Conservation (phyloP, 2,888 invertebrate species). For the Holacanthella duospinosa region DNA sequence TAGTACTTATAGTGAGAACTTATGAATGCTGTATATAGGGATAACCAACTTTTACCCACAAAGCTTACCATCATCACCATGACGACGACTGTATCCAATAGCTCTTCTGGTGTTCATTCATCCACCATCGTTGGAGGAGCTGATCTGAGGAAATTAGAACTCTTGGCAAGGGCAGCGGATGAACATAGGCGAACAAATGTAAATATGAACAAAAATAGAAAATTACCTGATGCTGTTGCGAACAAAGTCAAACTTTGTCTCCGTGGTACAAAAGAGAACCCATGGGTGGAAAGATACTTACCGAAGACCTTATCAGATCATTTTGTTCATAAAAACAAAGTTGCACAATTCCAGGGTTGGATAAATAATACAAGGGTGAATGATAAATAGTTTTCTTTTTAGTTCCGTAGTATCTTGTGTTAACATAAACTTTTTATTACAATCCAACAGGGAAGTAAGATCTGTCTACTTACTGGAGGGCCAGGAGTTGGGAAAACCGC, state of each 20-base stretch:
- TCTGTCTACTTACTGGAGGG: constrained; percentile 67
- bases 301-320: constrained; percentile 53
- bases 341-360: constrained; percentile 63
- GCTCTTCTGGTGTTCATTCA: neutral
- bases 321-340: constrained; percentile 63
- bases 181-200: neutral
- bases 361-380: constrained; percentile 40
- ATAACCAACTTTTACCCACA: no score
- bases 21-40: no score
- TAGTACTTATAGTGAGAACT: no score
- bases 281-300: constrained; percentile 43
- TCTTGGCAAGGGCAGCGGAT: constrained; percentile 3
- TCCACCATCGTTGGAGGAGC: neutral
- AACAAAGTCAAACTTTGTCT: neutral
- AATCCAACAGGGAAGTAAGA: constrained; percentile 38
- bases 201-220: neutral
- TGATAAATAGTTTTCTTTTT: constrained; percentile 7
- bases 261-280: neutral
- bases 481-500: constrained; percentile 76
- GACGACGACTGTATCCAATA: no score
- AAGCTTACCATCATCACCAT: no score
- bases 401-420: neutral
- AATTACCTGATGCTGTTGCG: neutral
- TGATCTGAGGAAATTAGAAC: constrained; percentile 8
- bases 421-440: neutral